Evolutionary conservation across 1,140 invertebrate genomes (phyloP), one percentile per base, ranked within the genome.

Genomic region (Kradibia gibbosae): DNA sequence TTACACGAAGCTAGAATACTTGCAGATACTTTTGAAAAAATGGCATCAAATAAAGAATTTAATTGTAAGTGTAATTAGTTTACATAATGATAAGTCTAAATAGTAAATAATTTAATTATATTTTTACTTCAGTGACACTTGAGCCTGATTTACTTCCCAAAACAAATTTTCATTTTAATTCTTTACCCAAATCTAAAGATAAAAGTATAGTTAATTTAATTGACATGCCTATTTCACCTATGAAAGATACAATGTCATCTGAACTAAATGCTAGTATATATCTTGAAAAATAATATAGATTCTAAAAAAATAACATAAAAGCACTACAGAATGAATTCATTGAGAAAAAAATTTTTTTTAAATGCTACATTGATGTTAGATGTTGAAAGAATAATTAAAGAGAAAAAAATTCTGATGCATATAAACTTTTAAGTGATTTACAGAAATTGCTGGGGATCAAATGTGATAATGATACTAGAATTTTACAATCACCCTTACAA

Each of bases 381-480:
- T 65, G 82, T 91, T 11, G 86, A 89, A 62, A 89, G 89, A 78
- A 55, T 91, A 36, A 82, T 91, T 28, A 85, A 87, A 78, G 80
- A 83, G 22, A 85, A 87, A 85, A 85, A 67, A 91, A 90, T 83
- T 75, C 85, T 1, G 82, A 89, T 39, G 87, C 86, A 34, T 83
- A 78, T 36, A 87, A 90, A 78, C 83, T 90, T 48, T 72, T 91
- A 45, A 79, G 87, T 62, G 87, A 90, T 84, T 85, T 91, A 36
- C 88, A 90, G 48, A 87, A 86, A 57, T 82, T 71, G 36, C 84
- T 91, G 53, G 89, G 89, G 8, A 45, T 90, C 11, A 86, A 90
- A 28, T 89, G 76, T 67, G 77, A 87, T 31, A 88, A 83, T 78
- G 89, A 90, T 82, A 84, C 84, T 4, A 86, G 91, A 74, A 85